Conservation (phyloP, 2,888 invertebrate species). For the Nomada hirtipes region DNA sequence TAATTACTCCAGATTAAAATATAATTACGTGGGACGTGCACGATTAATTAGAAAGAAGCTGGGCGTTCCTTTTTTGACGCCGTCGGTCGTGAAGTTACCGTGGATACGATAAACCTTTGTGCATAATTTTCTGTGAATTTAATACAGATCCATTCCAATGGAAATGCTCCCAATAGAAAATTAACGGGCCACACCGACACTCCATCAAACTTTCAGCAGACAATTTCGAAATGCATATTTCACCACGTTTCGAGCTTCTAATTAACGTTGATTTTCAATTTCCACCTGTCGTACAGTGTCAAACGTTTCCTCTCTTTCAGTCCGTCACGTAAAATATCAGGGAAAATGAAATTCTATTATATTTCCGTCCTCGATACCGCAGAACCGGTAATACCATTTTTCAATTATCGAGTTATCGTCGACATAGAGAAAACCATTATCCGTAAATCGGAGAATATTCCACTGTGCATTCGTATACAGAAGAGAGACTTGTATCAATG, state of each 20-base stretch:
- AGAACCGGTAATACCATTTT: neutral
- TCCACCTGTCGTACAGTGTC: neutral
- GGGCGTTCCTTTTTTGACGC: neutral
- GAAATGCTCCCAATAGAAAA: neutral
- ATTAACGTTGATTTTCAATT: slow-evolving; percentile 7
- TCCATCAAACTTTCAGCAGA: neutral
- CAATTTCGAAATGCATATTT: neutral
- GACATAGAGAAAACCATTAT: neutral
- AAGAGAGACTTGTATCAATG: no score
- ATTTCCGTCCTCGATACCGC: no score
- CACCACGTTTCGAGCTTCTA: neutral
- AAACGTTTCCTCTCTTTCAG: neutral
- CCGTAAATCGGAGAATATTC: no score
- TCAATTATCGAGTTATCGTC: neutral
- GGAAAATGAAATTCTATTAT: neutral
- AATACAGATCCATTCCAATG: neutral
- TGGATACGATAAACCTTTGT: neutral
- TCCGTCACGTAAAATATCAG: neutral
- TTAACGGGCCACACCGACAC: neutral
- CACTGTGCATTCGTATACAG: no score
- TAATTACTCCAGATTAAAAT: slow-evolving; percentile 15
- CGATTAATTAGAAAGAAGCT: neutral
- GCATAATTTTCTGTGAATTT: neutral
- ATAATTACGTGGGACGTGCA: slow-evolving; percentile 11
- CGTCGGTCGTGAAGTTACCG: neutral